Evolutionary conservation across 2,888 invertebrate genomes (phyloP).

Genomic region (Morpho achilles): DNA sequence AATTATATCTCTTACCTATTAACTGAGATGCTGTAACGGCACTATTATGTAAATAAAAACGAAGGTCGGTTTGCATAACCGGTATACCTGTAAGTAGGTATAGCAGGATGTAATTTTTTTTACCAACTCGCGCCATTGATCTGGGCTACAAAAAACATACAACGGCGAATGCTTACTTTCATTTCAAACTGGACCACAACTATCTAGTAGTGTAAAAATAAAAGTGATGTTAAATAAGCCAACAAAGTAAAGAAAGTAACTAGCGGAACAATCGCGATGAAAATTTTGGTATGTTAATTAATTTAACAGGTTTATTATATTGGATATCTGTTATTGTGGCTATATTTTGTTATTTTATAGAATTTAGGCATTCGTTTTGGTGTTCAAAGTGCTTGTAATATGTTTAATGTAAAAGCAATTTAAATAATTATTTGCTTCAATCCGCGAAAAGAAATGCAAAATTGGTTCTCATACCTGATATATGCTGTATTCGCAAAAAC

Average conservation of each 20-base stretch:
- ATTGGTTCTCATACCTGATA: not conserved
- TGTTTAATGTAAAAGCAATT: no score
- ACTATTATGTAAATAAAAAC: conserved; percentile 33
- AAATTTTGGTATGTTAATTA: not conserved
- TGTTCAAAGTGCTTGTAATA: no score
- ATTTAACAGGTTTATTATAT: no score
- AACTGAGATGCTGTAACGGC: conserved; percentile 32
- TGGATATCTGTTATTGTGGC: no score
- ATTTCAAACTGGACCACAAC: conserved; percentile 27
- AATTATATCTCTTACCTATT: conserved; percentile 18
- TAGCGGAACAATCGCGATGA: not conserved
- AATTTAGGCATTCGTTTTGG: no score
- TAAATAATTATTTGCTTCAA: no score
- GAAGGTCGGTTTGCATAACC: conserved; percentile 54
- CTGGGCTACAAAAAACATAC: conserved; percentile 47
- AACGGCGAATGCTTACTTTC: conserved; percentile 37
- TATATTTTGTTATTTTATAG: no score
- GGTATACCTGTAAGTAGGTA: conserved; percentile 36
- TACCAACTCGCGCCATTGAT: conserved; percentile 30
- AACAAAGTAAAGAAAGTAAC: conserved; percentile 11
- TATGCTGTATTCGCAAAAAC: no score
- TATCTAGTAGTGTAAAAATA: conserved; percentile 16
- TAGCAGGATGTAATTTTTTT: conserved; percentile 52
- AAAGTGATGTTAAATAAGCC: conserved; percentile 15
- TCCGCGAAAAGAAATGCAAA: no score